phyloP scores from a whole-genome alignment of 1,140 invertebrate species.

The Brachionus plicatilis region DNA sequence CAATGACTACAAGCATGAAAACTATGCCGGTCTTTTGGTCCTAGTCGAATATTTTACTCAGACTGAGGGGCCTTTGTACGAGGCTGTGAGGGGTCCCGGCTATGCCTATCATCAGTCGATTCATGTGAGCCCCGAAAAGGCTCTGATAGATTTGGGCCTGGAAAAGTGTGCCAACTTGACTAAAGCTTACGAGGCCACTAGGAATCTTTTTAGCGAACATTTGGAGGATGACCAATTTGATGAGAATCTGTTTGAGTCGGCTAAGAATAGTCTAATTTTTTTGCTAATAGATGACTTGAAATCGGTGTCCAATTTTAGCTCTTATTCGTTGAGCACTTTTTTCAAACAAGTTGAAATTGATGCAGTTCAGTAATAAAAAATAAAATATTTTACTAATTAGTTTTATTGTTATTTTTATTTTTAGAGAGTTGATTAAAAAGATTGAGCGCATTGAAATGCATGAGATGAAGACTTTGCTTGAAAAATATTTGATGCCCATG shows the following conservation, averaged over 20 bases:
- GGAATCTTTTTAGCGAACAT: constrained; percentile 66
- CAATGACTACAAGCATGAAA: constrained; percentile 62
- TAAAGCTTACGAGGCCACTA: constrained; percentile 70
- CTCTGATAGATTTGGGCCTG: constrained; percentile 66
- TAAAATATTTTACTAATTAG: neutral
- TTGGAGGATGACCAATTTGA: constrained; percentile 65
- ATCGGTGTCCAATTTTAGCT: constrained; percentile 66
- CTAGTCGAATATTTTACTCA: constrained; percentile 79
- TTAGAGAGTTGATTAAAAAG: constrained; percentile 63
- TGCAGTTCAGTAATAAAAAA: constrained; percentile 63
- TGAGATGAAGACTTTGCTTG: constrained; percentile 64
- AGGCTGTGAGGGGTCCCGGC: constrained; percentile 72
- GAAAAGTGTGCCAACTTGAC: constrained; percentile 69
- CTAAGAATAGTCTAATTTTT: constrained; percentile 75
- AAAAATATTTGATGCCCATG: constrained; percentile 65
- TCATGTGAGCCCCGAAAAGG: constrained; percentile 63
- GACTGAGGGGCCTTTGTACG: constrained; percentile 82
- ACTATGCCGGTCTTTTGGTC: constrained; percentile 69
- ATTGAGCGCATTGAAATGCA: constrained; percentile 65
- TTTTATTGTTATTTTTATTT: constrained; percentile 29
- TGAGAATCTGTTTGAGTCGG: constrained; percentile 69
- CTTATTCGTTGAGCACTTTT: constrained; percentile 67
- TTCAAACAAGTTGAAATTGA: constrained; percentile 64
- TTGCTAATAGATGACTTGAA: constrained; percentile 74
- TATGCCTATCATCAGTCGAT: constrained; percentile 73